Conservation (phyloP, 2,113 vertebrate genomes). For the Urocitellus parryii region DNA sequence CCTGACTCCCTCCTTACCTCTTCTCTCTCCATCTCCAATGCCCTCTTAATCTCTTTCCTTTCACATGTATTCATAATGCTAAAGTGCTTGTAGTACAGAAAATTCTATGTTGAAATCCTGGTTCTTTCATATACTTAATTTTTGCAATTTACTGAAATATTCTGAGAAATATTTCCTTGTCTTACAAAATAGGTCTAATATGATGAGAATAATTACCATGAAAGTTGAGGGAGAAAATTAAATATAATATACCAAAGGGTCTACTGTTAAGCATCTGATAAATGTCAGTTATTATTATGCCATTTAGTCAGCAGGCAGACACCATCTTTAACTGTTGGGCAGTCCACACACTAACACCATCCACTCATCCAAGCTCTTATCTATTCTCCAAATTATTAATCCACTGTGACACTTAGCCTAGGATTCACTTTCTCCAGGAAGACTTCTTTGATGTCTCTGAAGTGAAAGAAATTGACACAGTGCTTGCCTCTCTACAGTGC, state of each 20-base stretch:
- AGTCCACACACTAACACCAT: background rate
- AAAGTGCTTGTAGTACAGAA: background rate
- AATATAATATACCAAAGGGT: background rate
- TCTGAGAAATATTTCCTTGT: background rate
- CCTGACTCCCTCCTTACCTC: background rate
- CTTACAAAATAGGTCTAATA: constrained; percentile 6
- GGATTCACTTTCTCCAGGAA: background rate
- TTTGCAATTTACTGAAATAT: background rate
- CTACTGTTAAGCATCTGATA: background rate
- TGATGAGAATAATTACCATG: background rate
- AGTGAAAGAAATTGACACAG: background rate
- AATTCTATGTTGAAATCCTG: background rate
- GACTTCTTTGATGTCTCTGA: background rate
- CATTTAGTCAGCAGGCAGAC: background rate
- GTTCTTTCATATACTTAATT: constrained; percentile 9
- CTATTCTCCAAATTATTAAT: background rate
- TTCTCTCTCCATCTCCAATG: background rate
- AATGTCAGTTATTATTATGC: background rate
- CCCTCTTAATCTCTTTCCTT: background rate
- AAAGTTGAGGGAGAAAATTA: background rate
- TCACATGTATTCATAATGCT: background rate
- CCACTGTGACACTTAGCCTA: background rate
- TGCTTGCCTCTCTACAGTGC: background rate
- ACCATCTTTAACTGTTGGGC: background rate
- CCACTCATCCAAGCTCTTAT: background rate